These are phyloP conservation scores for Pocota personata DNA, from an alignment of 2,888 invertebrate species.

Conservation along the genomic window DNA sequence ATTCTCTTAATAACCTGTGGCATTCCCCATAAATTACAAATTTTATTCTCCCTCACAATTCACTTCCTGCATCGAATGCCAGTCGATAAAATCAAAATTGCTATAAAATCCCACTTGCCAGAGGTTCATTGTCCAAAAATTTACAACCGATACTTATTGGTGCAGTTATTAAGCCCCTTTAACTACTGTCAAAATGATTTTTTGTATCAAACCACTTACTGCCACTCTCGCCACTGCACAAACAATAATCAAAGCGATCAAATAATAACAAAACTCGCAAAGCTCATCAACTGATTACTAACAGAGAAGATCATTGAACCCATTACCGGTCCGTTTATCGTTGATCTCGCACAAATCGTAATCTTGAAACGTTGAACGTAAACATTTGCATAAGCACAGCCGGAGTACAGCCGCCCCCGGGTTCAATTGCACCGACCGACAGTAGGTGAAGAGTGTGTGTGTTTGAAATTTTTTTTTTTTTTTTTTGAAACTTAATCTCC, in stretches of 20 bases:
- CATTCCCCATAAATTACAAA: background rate
- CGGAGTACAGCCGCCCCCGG: constrained; percentile 2
- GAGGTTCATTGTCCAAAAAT: background rate
- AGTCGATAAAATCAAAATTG: background rate
- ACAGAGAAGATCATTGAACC: constrained; percentile 41
- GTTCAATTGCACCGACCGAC: background rate
- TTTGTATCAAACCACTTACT: background rate
- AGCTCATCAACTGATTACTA: background rate
- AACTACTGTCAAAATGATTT: background rate
- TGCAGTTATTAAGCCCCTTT: background rate
- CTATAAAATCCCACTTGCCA: background rate
- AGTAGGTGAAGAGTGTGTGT: background rate
- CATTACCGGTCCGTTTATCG: constrained; percentile 23
- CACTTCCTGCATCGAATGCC: background rate
- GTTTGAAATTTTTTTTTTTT: constrained; percentile 17
- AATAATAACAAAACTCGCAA: background rate
- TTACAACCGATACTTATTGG: background rate
- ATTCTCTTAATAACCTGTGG: background rate
- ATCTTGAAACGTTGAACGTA: constrained; percentile 32
- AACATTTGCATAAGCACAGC: constrained; percentile 40
- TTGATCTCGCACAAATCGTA: constrained; percentile 43
- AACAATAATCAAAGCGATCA: constrained; percentile 1
- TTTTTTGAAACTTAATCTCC: constrained; percentile 48
- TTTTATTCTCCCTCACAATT: background rate
- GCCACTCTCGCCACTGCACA: background rate